Conservation (phyloP, 1,140 invertebrate species). For the Caenorhabditis tropicalis region DNA sequence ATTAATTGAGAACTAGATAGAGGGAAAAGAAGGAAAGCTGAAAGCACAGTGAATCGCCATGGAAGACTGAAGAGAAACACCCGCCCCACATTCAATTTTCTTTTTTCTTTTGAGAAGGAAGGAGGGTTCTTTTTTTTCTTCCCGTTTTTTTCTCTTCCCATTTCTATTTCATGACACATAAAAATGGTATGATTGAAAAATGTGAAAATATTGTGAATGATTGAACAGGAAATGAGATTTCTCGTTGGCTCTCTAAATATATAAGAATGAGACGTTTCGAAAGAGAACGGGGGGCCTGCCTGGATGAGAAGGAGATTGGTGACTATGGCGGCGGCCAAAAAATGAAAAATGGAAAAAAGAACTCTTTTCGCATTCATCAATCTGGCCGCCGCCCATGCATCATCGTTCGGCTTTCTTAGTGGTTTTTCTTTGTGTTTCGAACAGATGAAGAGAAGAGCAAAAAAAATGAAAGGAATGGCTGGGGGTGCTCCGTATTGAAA, state of each 20-base stretch:
- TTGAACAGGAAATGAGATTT: conserved; percentile 18
- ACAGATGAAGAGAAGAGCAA: background rate
- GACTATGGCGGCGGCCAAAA: background rate
- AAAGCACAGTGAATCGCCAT: background rate
- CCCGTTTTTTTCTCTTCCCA: background rate
- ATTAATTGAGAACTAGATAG: background rate
- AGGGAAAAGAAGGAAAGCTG: background rate
- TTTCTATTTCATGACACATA: background rate
- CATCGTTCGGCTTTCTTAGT: background rate
- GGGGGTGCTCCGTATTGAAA: conserved; percentile 15
- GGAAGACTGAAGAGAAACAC: background rate
- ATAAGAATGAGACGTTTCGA: background rate
- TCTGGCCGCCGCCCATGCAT: background rate
- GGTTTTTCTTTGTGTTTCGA: background rate
- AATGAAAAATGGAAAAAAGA: conserved; percentile 37
- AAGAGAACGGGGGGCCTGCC: conserved; percentile 1
- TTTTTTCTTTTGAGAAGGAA: background rate
- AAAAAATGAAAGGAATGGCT: background rate
- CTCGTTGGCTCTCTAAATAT: background rate
- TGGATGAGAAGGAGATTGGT: background rate
- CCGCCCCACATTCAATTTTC: conserved; percentile 22
- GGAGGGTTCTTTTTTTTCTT: background rate
- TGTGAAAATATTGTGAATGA: background rate
- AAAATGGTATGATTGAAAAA: conserved; percentile 9
- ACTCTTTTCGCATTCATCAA: background rate